These are phyloP conservation scores for Enteromius radiatus DNA, from an alignment of 2,797 vertebrate species.

Conservation along the genomic window DNA sequence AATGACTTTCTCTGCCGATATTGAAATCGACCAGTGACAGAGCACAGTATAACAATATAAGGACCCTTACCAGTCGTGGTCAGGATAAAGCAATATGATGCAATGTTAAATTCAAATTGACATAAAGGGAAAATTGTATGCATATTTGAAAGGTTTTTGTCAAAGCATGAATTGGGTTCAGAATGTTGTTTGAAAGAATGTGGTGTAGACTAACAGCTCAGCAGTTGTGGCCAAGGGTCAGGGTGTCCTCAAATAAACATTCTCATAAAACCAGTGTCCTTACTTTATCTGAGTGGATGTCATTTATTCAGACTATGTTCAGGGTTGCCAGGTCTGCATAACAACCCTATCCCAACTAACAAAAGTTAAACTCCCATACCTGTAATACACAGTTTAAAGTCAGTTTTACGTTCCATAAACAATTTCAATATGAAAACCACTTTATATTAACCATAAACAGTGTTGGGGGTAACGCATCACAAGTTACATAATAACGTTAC, in stretches of 20 bases:
- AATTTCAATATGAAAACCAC: no score
- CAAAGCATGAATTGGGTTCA: slow-evolving; percentile 30
- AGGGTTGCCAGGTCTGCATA: neutral
- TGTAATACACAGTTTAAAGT: no score
- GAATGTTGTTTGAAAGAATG: slow-evolving; percentile 36
- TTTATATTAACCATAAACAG: no score
- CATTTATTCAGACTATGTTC: neutral
- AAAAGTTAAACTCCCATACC: neutral
- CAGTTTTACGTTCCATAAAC: no score
- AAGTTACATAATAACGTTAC: no score
- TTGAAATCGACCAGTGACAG: neutral
- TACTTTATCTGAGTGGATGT: slow-evolving; percentile 14
- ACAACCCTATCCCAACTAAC: neutral
- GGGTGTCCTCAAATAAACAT: slow-evolving; percentile 72
- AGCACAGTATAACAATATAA: slow-evolving; percentile 11
- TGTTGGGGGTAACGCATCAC: no score
- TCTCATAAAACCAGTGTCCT: slow-evolving; percentile 67
- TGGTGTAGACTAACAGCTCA: slow-evolving; percentile 51
- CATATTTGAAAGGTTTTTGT: slow-evolving; percentile 16
- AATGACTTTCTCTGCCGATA: neutral
- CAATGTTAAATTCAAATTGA: slow-evolving; percentile 10
- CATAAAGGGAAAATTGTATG: neutral
- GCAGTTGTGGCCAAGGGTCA: slow-evolving; percentile 64
- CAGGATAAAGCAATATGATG: slow-evolving; percentile 3
- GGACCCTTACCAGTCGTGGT: neutral